Evolutionary conservation across 2,888 invertebrate genomes (phyloP).

Genomic region (Allacma fusca): DNA sequence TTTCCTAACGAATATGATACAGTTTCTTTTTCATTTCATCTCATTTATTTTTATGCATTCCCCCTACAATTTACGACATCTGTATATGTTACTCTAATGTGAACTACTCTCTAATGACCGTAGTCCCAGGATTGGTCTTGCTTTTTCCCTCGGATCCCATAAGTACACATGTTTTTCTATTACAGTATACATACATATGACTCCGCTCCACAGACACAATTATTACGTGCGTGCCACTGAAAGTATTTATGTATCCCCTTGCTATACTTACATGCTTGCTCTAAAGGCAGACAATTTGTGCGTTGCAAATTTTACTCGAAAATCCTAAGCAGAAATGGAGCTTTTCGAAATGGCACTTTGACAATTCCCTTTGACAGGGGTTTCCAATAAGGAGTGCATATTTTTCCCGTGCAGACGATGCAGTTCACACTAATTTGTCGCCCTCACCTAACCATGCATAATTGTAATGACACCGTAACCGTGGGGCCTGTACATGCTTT

Average conservation of each 20-base stretch:
- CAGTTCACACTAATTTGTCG: not conserved
- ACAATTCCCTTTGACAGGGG: not conserved
- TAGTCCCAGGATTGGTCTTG: no score
- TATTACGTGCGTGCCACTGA: no score
- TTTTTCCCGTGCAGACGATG: not conserved
- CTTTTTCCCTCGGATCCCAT: no score
- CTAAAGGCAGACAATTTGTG: not conserved
- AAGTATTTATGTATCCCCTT: no score
- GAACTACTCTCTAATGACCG: no score
- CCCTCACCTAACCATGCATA: not conserved
- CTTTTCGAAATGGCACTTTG: not conserved
- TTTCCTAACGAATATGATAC: not conserved
- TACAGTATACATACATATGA: no score
- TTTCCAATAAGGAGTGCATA: not conserved
- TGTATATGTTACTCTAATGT: not conserved
- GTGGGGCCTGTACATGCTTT: not conserved
- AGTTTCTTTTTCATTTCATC: not conserved
- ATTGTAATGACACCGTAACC: not conserved
- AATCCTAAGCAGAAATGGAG: not conserved
- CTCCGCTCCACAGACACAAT: no score
- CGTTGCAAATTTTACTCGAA: not conserved
- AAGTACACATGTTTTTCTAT: no score
- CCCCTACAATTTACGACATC: not conserved
- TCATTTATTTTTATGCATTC: not conserved
- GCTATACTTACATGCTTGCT: no score